Base-by-base conservation (phyloP, 2,113 vertebrate genomes). In the Athene noctua region DNA sequence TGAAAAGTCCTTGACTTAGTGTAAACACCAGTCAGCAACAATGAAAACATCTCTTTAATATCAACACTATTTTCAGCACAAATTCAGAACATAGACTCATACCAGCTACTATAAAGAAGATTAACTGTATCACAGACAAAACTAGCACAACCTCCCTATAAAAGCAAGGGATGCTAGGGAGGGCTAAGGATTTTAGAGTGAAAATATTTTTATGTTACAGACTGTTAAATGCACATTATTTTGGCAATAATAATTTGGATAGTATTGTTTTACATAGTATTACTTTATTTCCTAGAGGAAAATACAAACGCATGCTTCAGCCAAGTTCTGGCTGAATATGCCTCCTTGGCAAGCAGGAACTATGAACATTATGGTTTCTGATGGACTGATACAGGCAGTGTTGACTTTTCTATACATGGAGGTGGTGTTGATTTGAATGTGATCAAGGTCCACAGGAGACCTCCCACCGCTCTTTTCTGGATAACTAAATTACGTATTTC, bases 281-380 rank as follows among this genome's bases (percentile, higher is more conserved):
- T 79, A 46, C 22, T 54, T 26, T 42, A 34, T 74, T 84, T 93
- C 15, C 7, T 54, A 38, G 22, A n/a, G 10, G 38, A 51, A 80
- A 87, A 67, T 54, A 51, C 5, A 62, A 73, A 32, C 0, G 2
- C 13, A 23, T 14, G 47, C 6, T 51, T 80, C 17, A 51, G 10
- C 19, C 1, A 1, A 32, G 23, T 67, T 46, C 38, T 54, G 25
- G 4, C 9, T 81, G 2, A 34, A 13, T 27, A 3, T 5, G 1
- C 9, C n/a, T 42, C 7, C 20, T 59, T 79, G 52, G 17, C 19
- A 82, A 88, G 47, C 5, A 66, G 19, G 9, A 75, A 27, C 38
- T 87, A 20, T 17, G 40, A 81, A 15, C 15, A 15, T 32, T 51
- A 25, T 2, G 0, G 7, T 65, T 92, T 80, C n/a, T 80, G 26